These are phyloP conservation scores for Bursaphelenchus okinawaensis DNA, from an alignment of 2,888 invertebrate genomes.

Conservation along the genomic window DNA sequence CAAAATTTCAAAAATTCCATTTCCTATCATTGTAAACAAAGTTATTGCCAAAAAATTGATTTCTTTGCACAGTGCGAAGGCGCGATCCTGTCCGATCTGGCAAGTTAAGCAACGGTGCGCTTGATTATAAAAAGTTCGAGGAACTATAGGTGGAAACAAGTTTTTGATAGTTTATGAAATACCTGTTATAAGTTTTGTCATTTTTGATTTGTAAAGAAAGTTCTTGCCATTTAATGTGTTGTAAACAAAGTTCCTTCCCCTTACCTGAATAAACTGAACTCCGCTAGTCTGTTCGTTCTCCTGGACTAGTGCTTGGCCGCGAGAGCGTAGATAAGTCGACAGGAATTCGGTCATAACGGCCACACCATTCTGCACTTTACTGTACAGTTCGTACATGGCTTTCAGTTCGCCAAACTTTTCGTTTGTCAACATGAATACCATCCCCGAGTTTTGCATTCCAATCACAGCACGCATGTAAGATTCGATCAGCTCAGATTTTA, in stretches of 20 bases:
- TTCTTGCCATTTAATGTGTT: too few relatives aligned
- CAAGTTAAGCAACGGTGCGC: too few relatives aligned
- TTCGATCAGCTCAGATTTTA: slow-evolving; percentile 94
- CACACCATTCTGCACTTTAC: slow-evolving; percentile 82
- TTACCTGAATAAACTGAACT: slow-evolving; percentile 82
- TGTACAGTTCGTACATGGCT: slow-evolving; percentile 94
- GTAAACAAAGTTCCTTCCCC: not conserved
- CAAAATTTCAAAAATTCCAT: too few relatives aligned
- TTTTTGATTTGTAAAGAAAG: too few relatives aligned
- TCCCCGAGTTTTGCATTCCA: slow-evolving; percentile 97
- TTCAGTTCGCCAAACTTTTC: slow-evolving; percentile 91
- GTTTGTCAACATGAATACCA: slow-evolving; percentile 95
- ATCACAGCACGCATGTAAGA: slow-evolving; percentile 97
- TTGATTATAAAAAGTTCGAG: too few relatives aligned
- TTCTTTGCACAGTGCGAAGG: too few relatives aligned
- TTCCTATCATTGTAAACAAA: too few relatives aligned
- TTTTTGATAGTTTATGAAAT: too few relatives aligned
- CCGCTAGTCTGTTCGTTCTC: slow-evolving; percentile 67
- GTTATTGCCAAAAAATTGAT: slow-evolving; percentile 7
- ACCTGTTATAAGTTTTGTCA: too few relatives aligned
- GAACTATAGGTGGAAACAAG: too few relatives aligned
- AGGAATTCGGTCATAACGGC: slow-evolving; percentile 93
- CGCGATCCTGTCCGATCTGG: too few relatives aligned
- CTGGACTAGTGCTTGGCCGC: slow-evolving; percentile 87
- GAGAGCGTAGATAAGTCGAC: slow-evolving; percentile 77